A percentile compares a stretch with the other conserved stretches of the same genome.
These are phyloP conservation scores for Anthopleura sola DNA, from an alignment of 64 coral and sea anemone species.

Conservation along the genomic window DNA sequence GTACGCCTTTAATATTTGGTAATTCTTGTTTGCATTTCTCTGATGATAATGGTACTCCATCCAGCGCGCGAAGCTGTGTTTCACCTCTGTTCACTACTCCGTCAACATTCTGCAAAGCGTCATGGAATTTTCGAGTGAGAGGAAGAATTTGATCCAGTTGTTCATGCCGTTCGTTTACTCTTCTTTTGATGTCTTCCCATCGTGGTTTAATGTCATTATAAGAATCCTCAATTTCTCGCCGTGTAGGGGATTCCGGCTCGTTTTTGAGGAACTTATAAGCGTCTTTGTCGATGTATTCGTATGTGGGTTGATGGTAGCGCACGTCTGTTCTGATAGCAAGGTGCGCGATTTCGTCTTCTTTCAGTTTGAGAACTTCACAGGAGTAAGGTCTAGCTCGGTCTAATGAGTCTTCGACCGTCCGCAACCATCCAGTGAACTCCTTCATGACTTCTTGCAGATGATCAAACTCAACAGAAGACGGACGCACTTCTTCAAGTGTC, in stretches of 20 bases:
- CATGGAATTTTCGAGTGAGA: constrained; percentile 73
- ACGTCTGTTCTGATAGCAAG: constrained; percentile 67
- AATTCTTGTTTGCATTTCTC: constrained; percentile 50
- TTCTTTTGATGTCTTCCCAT: constrained; percentile 56
- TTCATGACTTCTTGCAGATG: constrained; percentile 51
- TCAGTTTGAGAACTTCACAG: constrained; percentile 58
- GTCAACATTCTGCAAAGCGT: constrained; percentile 78
- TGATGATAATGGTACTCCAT: not conserved
- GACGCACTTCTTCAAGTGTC: constrained; percentile 31
- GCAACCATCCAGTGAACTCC: constrained; percentile 61
- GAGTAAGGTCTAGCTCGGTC: constrained; percentile 37
- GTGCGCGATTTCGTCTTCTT: constrained; percentile 70
- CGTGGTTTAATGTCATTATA: constrained; percentile 57
- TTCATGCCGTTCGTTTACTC: constrained; percentile 36
- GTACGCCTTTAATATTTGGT: constrained; percentile 58
- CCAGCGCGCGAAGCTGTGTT: constrained; percentile 40
- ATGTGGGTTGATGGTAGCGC: constrained; percentile 49
- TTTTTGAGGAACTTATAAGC: constrained; percentile 36
- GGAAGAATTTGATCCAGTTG: constrained; percentile 64
- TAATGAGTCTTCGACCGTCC: constrained; percentile 56
- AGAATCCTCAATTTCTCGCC: constrained; percentile 38
- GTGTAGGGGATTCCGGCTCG: constrained; percentile 33
- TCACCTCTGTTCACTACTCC: constrained; percentile 72
- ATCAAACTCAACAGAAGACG: constrained; percentile 15
- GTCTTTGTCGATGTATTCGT: constrained; percentile 60